These are phyloP conservation scores for Temnopleurus reevesii DNA, from an alignment of 53 echinoderm and acorn worm species.

Conservation along the genomic window DNA sequence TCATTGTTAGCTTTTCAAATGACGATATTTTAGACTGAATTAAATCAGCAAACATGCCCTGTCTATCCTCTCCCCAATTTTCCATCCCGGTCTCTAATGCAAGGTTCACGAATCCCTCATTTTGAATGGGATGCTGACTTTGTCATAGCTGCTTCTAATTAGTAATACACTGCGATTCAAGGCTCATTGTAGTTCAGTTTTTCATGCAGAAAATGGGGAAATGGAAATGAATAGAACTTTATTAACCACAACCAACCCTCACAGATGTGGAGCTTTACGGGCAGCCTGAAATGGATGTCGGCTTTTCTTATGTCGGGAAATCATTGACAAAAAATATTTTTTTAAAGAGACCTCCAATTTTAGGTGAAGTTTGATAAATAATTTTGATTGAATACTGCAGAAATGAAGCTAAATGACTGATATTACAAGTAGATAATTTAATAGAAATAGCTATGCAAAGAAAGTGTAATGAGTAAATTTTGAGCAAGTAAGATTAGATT, in stretches of 20 bases:
- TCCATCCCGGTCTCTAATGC: neutral
- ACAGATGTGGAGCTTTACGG: neutral
- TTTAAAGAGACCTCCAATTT: no score
- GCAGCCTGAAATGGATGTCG: neutral
- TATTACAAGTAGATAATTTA: no score
- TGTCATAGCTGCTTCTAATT: conserved; percentile 9
- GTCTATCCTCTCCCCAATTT: no score
- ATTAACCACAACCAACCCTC: conserved; percentile 9
- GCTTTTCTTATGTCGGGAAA: neutral
- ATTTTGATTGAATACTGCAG: no score
- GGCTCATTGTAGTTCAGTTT: conserved; percentile 23
- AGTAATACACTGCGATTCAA: neutral
- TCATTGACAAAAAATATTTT: no score
- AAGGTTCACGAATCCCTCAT: neutral
- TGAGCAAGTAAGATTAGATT: no score
- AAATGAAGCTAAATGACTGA: neutral
- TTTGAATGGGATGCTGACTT: conserved; percentile 7
- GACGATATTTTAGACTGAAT: neutral
- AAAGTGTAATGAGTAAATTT: no score
- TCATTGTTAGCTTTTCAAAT: no score
- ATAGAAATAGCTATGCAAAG: no score
- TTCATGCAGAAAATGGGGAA: conserved; percentile 33
- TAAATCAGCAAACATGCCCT: neutral
- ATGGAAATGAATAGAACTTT: neutral
- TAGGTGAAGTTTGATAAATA: no score